These are phyloP conservation scores for Bilobella aurantiaca DNA, from an alignment of 1,140 invertebrate species.

Conservation along the genomic window DNA sequence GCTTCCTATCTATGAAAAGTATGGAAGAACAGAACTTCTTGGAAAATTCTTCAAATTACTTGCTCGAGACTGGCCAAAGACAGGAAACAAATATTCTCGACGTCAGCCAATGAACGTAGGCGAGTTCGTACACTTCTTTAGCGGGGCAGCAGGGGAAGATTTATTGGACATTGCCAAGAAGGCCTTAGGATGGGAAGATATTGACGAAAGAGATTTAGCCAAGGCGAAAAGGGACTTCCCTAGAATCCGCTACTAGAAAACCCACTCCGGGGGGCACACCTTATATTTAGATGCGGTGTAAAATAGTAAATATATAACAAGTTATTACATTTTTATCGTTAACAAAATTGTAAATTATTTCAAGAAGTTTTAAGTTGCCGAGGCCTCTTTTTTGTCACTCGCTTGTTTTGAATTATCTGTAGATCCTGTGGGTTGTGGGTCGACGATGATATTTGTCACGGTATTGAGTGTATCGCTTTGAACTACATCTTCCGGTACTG, in stretches of 20 bases:
- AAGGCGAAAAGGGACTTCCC: neutral
- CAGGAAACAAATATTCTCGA: neutral
- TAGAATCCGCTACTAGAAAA: neutral
- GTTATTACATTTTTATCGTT: no score
- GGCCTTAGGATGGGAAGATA: conserved; percentile 3
- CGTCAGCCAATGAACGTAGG: neutral
- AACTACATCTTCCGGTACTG: no score
- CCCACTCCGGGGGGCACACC: no score
- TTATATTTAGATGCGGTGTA: no score
- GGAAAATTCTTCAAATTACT: neutral
- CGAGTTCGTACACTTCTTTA: conserved; percentile 11
- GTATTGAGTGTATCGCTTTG: no score
- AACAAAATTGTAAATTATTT: no score
- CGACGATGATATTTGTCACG: no score
- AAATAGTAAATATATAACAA: no score
- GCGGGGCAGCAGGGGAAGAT: neutral
- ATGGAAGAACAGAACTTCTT: neutral
- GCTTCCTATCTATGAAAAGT: neutral
- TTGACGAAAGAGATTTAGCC: neutral
- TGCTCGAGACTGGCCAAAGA: neutral
- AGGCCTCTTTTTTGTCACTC: no score
- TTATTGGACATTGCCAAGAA: neutral
- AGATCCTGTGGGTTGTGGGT: no score
- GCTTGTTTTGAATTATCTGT: no score
- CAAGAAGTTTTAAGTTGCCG: no score